Percentiles rank a stretch among this genome's conserved stretches.
phyloP scores from a whole-genome alignment of 2,113 vertebrate species.

The Varanus komodoensis region DNA sequence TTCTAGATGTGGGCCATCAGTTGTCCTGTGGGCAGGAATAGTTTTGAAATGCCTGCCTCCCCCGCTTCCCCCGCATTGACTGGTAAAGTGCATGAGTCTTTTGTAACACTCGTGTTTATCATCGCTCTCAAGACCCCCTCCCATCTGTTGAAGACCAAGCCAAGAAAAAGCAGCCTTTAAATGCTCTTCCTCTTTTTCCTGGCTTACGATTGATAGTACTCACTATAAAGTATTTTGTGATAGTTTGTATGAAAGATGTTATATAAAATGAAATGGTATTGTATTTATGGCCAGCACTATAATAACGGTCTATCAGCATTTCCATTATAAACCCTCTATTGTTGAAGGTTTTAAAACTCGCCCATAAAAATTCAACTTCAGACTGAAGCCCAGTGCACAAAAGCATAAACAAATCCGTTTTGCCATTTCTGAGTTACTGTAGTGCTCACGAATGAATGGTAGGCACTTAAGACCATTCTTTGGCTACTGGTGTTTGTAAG shows the following conservation, averaged over 20 bases:
- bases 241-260: conserved; percentile 58
- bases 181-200: conserved; percentile 47
- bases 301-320: conserved; percentile 55
- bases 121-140: conserved; percentile 20
- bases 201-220: conserved; percentile 51
- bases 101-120: conserved; percentile 23
- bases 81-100: conserved; percentile 6
- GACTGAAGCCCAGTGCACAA: conserved; percentile 34
- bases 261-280: conserved; percentile 65
- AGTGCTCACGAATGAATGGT: conserved; percentile 34
- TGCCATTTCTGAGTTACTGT: conserved; percentile 52
- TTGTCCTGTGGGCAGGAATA: background rate
- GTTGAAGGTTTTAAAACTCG: conserved; percentile 62
- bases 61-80: background rate
- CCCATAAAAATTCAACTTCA: conserved; percentile 54
- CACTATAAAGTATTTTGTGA: conserved; percentile 60
- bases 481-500: conserved; percentile 30
- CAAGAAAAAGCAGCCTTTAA: conserved; percentile 49
- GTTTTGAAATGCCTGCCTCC: background rate
- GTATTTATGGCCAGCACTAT: conserved; percentile 63
- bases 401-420: conserved; percentile 47
- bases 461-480: background rate
- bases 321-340: conserved; percentile 58
- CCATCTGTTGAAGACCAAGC: conserved; percentile 9
- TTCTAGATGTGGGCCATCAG: background rate